Conservation (phyloP, 1,140 invertebrate genomes). For the Drosophila biarmipes region DNA sequence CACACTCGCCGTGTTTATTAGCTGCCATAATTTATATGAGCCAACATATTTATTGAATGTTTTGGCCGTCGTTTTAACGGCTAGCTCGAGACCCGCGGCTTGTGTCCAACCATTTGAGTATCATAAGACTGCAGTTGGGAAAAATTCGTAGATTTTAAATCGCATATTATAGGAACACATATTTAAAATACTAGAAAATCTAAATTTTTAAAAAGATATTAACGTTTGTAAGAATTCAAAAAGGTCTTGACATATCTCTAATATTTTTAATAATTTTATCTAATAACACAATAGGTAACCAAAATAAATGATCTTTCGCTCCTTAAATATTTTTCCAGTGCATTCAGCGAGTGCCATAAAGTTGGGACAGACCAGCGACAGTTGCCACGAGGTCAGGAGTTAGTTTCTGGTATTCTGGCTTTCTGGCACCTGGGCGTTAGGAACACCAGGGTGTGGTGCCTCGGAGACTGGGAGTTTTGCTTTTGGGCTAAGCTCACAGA, state of each 20-base stretch:
- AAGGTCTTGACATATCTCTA: no score
- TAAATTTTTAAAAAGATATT: no score
- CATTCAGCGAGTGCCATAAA: conserved; percentile 60
- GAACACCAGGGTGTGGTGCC: conserved; percentile 67
- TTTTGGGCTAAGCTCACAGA: conserved; percentile 72
- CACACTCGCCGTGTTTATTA: conserved; percentile 70
- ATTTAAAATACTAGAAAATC: no score
- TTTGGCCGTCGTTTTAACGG: conserved; percentile 78
- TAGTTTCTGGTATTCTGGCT: conserved; percentile 6
- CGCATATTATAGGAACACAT: no score
- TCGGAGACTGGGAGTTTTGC: conserved; percentile 50
- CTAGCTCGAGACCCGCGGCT: conserved; percentile 34
- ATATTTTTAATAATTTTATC: no score
- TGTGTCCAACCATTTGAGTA: conserved; percentile 51
- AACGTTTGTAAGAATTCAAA: no score
- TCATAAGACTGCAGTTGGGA: conserved; percentile 53
- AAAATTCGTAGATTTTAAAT: no score
- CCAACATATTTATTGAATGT: no score
- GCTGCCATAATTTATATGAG: no score
- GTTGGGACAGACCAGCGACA: conserved; percentile 38
- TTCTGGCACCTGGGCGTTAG: no score
- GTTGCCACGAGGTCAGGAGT: conserved; percentile 62
- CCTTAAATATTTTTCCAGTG: conserved; percentile 7
- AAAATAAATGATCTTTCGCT: background rate
- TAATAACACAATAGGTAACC: no score